Evolutionary conservation across 1,140 invertebrate species (phyloP).

Genomic region (Lanistes nyassanus): DNA sequence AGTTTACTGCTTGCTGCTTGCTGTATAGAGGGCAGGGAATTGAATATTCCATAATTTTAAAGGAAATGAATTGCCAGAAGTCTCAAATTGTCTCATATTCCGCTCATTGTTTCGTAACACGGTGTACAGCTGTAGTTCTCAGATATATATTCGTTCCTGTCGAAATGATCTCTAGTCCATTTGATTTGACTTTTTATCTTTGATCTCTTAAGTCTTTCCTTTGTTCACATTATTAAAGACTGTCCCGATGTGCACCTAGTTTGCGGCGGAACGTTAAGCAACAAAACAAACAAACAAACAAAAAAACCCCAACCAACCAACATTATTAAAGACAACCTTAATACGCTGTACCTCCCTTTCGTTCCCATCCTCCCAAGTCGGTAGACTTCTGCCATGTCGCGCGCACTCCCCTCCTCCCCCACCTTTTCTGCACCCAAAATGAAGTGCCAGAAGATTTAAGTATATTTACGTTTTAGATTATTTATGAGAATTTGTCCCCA

Average conservation of each 20-base stretch:
- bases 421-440: not conserved
- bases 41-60: not conserved
- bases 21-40: conserved; percentile 1
- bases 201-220: too few species aligned
- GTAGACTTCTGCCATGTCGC: not conserved
- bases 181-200: not conserved
- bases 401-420: not conserved
- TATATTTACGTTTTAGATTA: not conserved
- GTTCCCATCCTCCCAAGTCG: not conserved
- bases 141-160: not conserved
- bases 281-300: too few species aligned
- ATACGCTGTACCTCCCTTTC: not conserved
- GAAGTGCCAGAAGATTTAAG: not conserved
- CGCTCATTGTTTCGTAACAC: not conserved
- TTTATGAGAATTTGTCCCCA: not conserved
- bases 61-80: not conserved
- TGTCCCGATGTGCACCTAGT: not conserved
- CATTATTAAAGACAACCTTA: not conserved
- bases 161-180: not conserved
- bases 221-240: not conserved
- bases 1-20: not conserved
- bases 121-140: not conserved
- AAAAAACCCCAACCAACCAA: not conserved
- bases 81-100: not conserved
- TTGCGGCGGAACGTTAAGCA: too few species aligned